phyloP scores from a whole-genome alignment of 2,797 vertebrate genomes.

The Acanthiza pusilla region DNA sequence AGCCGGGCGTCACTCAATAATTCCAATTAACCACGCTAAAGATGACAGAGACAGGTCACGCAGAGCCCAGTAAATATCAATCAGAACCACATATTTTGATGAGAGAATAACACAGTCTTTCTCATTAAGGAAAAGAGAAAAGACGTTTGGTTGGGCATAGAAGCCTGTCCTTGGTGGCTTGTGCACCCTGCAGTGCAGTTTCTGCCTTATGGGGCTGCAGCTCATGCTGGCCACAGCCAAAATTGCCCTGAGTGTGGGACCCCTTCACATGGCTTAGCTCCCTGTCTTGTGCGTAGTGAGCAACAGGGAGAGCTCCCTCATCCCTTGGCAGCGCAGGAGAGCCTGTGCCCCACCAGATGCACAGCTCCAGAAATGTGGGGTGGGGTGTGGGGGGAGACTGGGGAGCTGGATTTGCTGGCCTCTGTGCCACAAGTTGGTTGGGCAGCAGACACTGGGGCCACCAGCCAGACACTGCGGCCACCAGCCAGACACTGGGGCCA shows the following conservation, averaged over 20 bases:
- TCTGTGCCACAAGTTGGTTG: neutral
- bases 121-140: neutral
- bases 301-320: neutral
- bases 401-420: neutral
- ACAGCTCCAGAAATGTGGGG: neutral
- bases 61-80: neutral
- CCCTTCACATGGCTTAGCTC: fast-evolving
- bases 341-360: neutral
- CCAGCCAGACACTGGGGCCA: neutral
- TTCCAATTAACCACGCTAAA: constrained; percentile 32
- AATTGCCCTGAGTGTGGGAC: neutral
- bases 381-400: neutral
- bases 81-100: neutral
- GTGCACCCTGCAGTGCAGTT: neutral
- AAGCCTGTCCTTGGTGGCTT: neutral
- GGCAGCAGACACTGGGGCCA: neutral
- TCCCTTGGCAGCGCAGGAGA: fast-evolving
- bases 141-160: neutral
- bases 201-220: neutral
- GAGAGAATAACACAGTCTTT: neutral
- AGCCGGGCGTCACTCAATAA: neutral
- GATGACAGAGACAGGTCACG: neutral
- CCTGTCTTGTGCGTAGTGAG: fast-evolving
- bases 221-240: neutral
- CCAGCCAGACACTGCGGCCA: neutral